Base-by-base conservation (phyloP, 2,888 invertebrate genomes). In the Gasteruption jaculator region DNA sequence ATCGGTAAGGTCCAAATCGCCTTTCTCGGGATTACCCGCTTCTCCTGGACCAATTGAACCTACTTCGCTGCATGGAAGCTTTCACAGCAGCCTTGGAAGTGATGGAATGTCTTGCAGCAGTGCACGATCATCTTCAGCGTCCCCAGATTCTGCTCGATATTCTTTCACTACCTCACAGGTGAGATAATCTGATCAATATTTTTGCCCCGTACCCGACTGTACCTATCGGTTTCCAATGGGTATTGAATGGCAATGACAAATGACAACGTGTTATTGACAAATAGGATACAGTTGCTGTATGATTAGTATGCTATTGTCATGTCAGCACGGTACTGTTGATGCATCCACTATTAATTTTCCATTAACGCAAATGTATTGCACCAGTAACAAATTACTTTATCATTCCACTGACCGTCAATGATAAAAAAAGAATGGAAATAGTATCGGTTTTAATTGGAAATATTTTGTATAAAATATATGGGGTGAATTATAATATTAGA, bases 91-190 rank as follows among this genome's bases (percentile, higher is more conserved):
- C 47, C 61, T 70, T 38, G 70, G 70, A 36, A 70, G 70, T 49
- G 70, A 70, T 57, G 70, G 70, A 34, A 70, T 70, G 69, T 70
- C 70, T 32, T 70, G 64, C 49, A 68, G 70, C 48, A 70, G 70
- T 40, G 70, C 69, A 25, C 68, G 70, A 50, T 70, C 70, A 5
- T 70, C 68, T 10, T 70, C 70, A 12, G 70, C 70, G 1, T 70
- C 70, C 7, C 70, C 70, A 2, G 70, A 70, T 43, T 70, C 70
- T 8, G 69, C 66, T 18, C 63, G 66, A 49, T 69, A 65, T 44
- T 62, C 67, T n/a, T 63, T n/a, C n/a, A n/a, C n/a, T n/a, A n/a
- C 68, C 16, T 54, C 67, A 37, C 67, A 65, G 64, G 68, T 68
- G 52, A 57, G 15, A 32, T 42, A 16, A 18, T 30, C 14, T 10